Conservation (phyloP, 2,888 invertebrate genomes). For the Caenorhabditis plicata region DNA sequence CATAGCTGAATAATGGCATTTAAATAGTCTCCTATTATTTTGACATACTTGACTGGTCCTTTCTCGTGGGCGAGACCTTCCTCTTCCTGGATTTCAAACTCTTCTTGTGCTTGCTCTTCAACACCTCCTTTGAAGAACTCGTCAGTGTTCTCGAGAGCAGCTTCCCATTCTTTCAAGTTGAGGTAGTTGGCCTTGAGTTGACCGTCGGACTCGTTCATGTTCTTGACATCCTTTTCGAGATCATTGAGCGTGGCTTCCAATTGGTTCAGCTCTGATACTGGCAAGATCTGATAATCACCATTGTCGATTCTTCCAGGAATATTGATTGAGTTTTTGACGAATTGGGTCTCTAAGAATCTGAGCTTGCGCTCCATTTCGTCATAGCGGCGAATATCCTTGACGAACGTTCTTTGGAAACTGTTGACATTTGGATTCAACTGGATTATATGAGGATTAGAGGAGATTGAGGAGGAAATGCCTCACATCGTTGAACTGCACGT, state of each 20-base stretch:
- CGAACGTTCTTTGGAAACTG: slow-evolving; percentile 96
- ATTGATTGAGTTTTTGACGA: slow-evolving; percentile 90
- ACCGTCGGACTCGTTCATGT: slow-evolving; percentile 62
- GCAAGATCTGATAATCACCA: slow-evolving; percentile 79
- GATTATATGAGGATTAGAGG: slow-evolving; percentile 90
- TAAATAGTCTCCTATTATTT: not conserved
- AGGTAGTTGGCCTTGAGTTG: slow-evolving; percentile 59
- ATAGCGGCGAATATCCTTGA: slow-evolving; percentile 93
- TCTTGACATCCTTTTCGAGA: slow-evolving; percentile 61
- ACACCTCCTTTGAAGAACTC: slow-evolving; percentile 62
- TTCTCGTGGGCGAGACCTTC: slow-evolving; percentile 29
- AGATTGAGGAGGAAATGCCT: too few relatives aligned
- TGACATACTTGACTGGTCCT: slow-evolving; percentile 39
- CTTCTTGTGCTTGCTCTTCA: slow-evolving; percentile 49
- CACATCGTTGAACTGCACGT: slow-evolving; percentile 66
- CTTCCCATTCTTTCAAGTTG: slow-evolving; percentile 64
- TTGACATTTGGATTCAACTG: slow-evolving; percentile 95
- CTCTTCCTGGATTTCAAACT: slow-evolving; percentile 40
- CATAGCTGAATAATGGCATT: slow-evolving; percentile 81
- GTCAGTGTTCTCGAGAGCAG: slow-evolving; percentile 62
- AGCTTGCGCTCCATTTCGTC: slow-evolving; percentile 81
- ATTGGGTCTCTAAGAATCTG: slow-evolving; percentile 89
- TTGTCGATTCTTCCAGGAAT: slow-evolving; percentile 78
- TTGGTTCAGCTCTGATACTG: slow-evolving; percentile 97
- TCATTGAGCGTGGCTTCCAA: slow-evolving; percentile 74